phyloP scores from a whole-genome alignment of 2,888 invertebrate genomes.

The Aphodius sticticus region DNA sequence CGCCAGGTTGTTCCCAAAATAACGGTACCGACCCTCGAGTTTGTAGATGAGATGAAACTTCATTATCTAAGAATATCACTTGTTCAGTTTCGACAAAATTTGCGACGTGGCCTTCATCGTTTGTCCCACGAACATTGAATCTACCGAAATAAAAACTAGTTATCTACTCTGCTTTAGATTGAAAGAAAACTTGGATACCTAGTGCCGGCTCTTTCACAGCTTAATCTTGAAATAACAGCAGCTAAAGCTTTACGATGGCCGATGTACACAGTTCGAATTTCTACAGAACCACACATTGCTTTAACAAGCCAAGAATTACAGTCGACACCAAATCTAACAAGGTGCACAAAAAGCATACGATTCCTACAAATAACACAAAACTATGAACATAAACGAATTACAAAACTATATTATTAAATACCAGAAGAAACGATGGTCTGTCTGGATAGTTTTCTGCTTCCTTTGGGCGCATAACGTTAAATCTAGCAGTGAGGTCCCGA shows the following conservation, averaged over 20 bases:
- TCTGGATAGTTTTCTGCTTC: conserved; percentile 77
- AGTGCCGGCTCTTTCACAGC: conserved; percentile 98
- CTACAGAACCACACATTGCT: conserved; percentile 97
- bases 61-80: conserved; percentile 90
- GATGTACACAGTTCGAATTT: conserved; percentile 98
- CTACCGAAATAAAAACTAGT: conserved; percentile 53
- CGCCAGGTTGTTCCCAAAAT: conserved; percentile 99
- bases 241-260: conserved; percentile 94
- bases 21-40: conserved; percentile 97
- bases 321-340: conserved; percentile 91
- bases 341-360: conserved; percentile 91
- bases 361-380: conserved; percentile 69
- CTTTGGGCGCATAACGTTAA: conserved; percentile 95
- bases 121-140: conserved; percentile 98
- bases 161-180: not conserved
- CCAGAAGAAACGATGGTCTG: conserved; percentile 99
- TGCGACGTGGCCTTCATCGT: conserved; percentile 99
- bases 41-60: conserved; percentile 88
- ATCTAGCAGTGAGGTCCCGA: conserved; percentile 69
- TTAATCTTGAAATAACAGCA: conserved; percentile 93
- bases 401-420: conserved; percentile 50
- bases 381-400: not conserved
- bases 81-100: conserved; percentile 99
- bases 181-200: conserved; percentile 59
- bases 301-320: conserved; percentile 92